Conservation (phyloP, 2,888 invertebrate genomes). For the Limnephilus auricula region DNA sequence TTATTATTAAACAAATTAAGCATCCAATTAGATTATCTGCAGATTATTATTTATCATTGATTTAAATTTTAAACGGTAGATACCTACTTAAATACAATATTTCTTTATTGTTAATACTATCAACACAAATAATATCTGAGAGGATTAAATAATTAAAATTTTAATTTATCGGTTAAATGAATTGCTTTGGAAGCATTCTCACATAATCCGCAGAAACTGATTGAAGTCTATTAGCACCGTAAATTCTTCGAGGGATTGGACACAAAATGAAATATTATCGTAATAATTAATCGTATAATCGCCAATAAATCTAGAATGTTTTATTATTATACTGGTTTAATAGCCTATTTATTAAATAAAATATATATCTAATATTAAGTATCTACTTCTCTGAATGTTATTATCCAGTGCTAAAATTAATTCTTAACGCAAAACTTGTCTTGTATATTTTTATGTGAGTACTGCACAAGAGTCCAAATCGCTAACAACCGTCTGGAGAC, state of each 20-base stretch:
- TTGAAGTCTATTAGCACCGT: not conserved
- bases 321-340: not conserved
- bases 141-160: not conserved
- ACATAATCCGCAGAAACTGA: conserved; percentile 20
- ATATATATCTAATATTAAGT: not conserved
- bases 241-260: not conserved
- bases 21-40: not conserved
- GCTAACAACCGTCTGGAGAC: too few relatives aligned
- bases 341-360: not conserved
- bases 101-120: not conserved
- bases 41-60: not conserved
- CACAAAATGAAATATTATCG: not conserved
- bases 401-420: too few relatives aligned
- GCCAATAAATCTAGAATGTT: not conserved
- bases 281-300: not conserved
- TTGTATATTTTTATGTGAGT: too few relatives aligned
- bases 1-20: too few relatives aligned
- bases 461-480: too few relatives aligned
- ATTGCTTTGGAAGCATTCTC: not conserved
- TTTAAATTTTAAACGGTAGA: not conserved
- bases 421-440: too few relatives aligned
- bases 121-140: not conserved
- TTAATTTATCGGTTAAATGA: not conserved
- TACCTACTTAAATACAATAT: not conserved
- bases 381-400: too few relatives aligned